Conservation (phyloP, 2,113 vertebrate genomes). For the Microcebus tavaratra region DNA sequence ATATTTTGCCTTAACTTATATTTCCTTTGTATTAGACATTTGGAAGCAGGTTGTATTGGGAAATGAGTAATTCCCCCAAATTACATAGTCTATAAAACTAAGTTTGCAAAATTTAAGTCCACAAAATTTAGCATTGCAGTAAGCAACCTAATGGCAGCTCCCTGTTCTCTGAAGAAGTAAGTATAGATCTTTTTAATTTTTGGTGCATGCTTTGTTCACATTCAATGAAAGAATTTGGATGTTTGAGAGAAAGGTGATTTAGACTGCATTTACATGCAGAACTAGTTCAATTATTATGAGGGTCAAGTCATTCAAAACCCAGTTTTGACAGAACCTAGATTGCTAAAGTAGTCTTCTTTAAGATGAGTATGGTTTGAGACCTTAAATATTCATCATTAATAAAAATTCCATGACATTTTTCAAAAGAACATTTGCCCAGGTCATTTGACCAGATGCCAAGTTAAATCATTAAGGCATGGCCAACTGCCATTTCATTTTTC, state of each 20-base stretch:
- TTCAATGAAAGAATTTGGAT: constrained; percentile 41
- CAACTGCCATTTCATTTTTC: constrained; percentile 77
- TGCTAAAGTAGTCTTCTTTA: constrained; percentile 63
- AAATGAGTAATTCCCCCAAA: neutral
- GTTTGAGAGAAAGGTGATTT: constrained; percentile 46
- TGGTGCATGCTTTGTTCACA: neutral
- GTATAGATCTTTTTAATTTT: neutral
- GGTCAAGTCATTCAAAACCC: constrained; percentile 76
- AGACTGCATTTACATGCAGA: constrained; percentile 70
- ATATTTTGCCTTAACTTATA: neutral
- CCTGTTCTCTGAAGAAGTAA: neutral
- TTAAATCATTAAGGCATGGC: constrained; percentile 76
- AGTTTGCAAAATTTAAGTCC: constrained; percentile 4
- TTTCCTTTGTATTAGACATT: neutral
- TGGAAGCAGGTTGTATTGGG: neutral
- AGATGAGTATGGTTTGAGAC: constrained; percentile 67
- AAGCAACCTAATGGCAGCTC: neutral
- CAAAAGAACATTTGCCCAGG: constrained; percentile 79
- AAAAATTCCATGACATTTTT: constrained; percentile 79
- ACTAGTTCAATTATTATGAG: constrained; percentile 58
- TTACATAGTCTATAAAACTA: neutral
- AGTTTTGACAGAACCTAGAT: constrained; percentile 68
- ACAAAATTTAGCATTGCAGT: neutral
- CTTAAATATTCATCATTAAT: constrained; percentile 81
- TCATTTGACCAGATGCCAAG: constrained; percentile 81